Conservation (phyloP, 2,797 vertebrate genomes). For the Chanos chanos region DNA sequence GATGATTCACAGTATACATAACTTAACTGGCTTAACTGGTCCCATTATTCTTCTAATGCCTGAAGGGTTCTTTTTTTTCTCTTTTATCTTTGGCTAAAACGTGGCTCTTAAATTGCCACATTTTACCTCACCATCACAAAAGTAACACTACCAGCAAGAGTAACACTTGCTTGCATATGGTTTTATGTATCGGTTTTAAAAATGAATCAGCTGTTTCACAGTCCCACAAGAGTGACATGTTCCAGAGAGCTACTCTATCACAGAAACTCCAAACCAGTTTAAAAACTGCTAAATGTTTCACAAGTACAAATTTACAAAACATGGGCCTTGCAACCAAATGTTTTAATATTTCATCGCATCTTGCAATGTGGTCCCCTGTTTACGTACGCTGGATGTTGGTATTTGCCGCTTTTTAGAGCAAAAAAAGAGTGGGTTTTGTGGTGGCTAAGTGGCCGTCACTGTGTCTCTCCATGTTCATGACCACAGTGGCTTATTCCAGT, state of each 20-base stretch:
- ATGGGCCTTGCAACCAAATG: background rate
- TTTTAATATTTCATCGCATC: slow-evolving; percentile 36
- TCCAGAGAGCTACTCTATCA: background rate
- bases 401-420: slow-evolving; percentile 33
- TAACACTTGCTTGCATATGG: too few relatives aligned
- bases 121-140: too few relatives aligned
- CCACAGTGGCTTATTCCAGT: too few relatives aligned
- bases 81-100: too few relatives aligned
- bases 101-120: too few relatives aligned
- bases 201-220: too few relatives aligned
- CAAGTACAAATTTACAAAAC: slow-evolving; percentile 34
- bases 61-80: too few relatives aligned
- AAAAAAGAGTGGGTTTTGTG: slow-evolving; percentile 19
- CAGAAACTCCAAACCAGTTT: background rate
- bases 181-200: too few relatives aligned
- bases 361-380: slow-evolving; percentile 8
- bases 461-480: background rate
- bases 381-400: slow-evolving; percentile 8
- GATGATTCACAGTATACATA: too few relatives aligned
- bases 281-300: slow-evolving; percentile 37
- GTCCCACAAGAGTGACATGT: background rate
- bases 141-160: too few relatives aligned
- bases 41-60: too few relatives aligned
- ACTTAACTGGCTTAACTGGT: too few relatives aligned
- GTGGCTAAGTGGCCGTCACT: background rate